Percentiles rank a stretch among this genome's conserved stretches.
Conservation (phyloP, 2,113 vertebrate genomes). For the Promerops cafer region DNA sequence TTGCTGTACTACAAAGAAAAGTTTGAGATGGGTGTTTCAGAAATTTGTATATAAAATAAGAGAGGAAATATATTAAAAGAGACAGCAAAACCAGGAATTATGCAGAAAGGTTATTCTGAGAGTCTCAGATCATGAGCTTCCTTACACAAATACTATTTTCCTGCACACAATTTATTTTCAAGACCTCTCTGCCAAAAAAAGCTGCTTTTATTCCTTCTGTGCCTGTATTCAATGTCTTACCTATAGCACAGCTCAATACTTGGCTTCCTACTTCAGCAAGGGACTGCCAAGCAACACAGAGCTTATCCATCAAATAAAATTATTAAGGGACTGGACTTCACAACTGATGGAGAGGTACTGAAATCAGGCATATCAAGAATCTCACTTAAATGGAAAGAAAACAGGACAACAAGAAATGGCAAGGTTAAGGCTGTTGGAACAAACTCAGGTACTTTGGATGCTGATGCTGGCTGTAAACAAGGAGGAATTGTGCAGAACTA, state of each 20-base stretch:
- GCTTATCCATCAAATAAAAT: neutral
- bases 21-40: neutral
- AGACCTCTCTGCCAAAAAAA: neutral
- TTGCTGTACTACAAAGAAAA: neutral
- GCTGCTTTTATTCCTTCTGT: neutral
- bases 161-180: neutral
- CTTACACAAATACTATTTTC: neutral
- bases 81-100: neutral
- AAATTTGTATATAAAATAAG: neutral
- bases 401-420: neutral
- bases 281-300: neutral
- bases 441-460: neutral
- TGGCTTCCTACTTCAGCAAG: neutral
- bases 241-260: neutral
- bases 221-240: neutral
- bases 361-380: neutral
- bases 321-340: neutral
- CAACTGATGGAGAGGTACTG: neutral
- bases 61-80: neutral
- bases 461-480: neutral
- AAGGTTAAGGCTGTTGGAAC: neutral
- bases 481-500: slow-evolving; percentile 9
- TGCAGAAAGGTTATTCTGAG: neutral
- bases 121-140: neutral
- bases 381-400: neutral